A percentile compares a stretch with the other conserved stretches of the same genome.
These are phyloP conservation scores for Bicyclus anynana DNA, from an alignment of 1,140 invertebrate genomes.

Conservation along the genomic window DNA sequence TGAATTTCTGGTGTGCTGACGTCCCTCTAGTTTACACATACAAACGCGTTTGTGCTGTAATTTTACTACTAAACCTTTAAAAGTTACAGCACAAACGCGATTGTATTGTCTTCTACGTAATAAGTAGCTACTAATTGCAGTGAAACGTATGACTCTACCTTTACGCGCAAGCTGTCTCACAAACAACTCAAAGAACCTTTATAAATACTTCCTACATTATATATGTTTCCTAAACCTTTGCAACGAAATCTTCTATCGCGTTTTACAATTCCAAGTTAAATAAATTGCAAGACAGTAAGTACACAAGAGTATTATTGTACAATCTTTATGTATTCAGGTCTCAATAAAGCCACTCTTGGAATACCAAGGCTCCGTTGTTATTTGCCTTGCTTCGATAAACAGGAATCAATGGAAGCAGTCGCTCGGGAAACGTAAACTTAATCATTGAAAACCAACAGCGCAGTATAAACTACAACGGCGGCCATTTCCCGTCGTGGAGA, in stretches of 20 bases:
- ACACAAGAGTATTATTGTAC: slow-evolving; percentile 6
- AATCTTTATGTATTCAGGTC: slow-evolving; percentile 6
- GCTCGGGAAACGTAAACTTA: slow-evolving; percentile 8
- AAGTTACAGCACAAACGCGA: no score
- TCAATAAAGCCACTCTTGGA: slow-evolving; percentile 8
- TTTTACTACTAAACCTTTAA: no score
- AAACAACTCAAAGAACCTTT: no score
- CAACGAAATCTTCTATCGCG: neutral
- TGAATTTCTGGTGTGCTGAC: no score
- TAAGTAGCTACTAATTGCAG: no score
- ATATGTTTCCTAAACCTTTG: neutral
- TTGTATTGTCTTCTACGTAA: no score
- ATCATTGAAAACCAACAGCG: slow-evolving; percentile 7
- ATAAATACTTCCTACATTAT: no score
- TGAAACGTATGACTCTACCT: no score
- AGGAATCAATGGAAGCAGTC: slow-evolving; percentile 7
- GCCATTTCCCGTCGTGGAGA: slow-evolving; percentile 4
- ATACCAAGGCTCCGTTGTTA: slow-evolving; percentile 6
- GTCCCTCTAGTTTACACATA: no score
- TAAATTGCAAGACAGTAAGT: neutral
- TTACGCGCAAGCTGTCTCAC: no score
- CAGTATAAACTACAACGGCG: slow-evolving; percentile 6
- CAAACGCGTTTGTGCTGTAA: no score
- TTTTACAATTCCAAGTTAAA: neutral
- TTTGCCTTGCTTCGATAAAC: slow-evolving; percentile 9